A percentile compares a stretch with the other conserved stretches of the same genome.
These are phyloP conservation scores for Drosophila ezoana DNA, from an alignment of 2,888 invertebrate species.

Conservation along the genomic window DNA sequence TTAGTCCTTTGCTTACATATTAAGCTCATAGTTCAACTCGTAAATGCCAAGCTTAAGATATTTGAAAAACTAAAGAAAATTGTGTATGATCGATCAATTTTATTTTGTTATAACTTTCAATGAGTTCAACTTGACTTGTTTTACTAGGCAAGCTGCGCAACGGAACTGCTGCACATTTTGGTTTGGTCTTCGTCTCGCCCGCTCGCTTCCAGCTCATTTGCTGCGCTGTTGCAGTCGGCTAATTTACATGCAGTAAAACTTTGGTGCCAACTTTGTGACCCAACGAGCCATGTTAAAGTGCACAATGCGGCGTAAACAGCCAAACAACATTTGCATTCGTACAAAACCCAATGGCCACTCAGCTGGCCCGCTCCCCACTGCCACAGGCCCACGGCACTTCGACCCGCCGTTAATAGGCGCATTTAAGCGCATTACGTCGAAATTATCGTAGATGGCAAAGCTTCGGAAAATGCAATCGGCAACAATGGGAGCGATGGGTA, in stretches of 20 bases:
- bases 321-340: slow-evolving; percentile 41
- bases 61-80: no score
- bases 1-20: no score
- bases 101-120: no score
- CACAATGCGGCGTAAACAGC: slow-evolving; percentile 57
- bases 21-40: no score
- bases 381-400: background rate
- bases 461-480: slow-evolving; percentile 32
- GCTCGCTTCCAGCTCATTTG: slow-evolving; percentile 39
- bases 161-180: background rate
- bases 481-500: background rate
- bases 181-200: no score
- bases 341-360: background rate
- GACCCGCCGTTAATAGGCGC: slow-evolving; percentile 25
- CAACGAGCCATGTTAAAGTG: slow-evolving; percentile 41
- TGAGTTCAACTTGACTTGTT: no score
- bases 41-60: no score
- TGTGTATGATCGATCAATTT: no score
- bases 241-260: slow-evolving; percentile 47
- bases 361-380: background rate
- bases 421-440: slow-evolving; percentile 52
- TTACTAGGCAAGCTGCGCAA: background rate
- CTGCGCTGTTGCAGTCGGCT: slow-evolving; percentile 32
- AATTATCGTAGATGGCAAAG: slow-evolving; percentile 33
- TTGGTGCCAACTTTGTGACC: slow-evolving; percentile 36